Conservation (phyloP, 2,888 invertebrate genomes). For the Netelia inedita region DNA sequence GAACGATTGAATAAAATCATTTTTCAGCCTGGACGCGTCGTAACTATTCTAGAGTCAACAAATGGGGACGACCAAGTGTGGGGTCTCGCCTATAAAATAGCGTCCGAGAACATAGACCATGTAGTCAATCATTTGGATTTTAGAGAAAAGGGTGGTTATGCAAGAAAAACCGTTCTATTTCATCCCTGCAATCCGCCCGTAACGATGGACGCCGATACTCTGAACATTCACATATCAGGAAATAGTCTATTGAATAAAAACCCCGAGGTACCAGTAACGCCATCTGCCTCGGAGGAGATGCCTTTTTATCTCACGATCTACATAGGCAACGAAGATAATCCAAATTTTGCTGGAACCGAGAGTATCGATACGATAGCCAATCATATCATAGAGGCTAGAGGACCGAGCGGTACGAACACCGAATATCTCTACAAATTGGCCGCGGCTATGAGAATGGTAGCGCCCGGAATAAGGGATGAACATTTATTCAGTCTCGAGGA, state of each 20-base stretch:
- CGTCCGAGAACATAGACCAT: slow-evolving; percentile 88
- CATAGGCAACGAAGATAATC: slow-evolving; percentile 93
- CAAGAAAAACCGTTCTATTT: slow-evolving; percentile 90
- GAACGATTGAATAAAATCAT: background rate
- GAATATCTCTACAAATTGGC: slow-evolving; percentile 96
- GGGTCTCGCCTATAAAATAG: slow-evolving; percentile 97
- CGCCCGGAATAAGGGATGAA: slow-evolving; percentile 90
- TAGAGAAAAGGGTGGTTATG: slow-evolving; percentile 97
- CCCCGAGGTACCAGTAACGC: slow-evolving; percentile 67
- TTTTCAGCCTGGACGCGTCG: slow-evolving; percentile 94
- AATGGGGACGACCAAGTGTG: slow-evolving; percentile 90
- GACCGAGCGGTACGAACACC: slow-evolving; percentile 95
- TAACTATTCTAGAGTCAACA: slow-evolving; percentile 91
- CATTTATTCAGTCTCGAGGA: slow-evolving; percentile 92
- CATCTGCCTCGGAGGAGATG: slow-evolving; percentile 77
- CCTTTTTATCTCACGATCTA: slow-evolving; percentile 92
- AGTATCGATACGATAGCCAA: slow-evolving; percentile 91
- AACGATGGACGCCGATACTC: slow-evolving; percentile 65
- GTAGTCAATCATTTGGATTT: slow-evolving; percentile 94
- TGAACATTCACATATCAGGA: slow-evolving; percentile 71
- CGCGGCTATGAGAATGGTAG: slow-evolving; percentile 91
- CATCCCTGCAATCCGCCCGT: slow-evolving; percentile 86
- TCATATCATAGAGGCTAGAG: slow-evolving; percentile 90
- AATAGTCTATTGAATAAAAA: slow-evolving; percentile 59
- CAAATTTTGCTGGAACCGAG: slow-evolving; percentile 92